Evolutionary conservation across 2,888 invertebrate genomes (phyloP), one percentile per base, ranked within the genome.

Genomic region (Oxyscelio sp.): DNA sequence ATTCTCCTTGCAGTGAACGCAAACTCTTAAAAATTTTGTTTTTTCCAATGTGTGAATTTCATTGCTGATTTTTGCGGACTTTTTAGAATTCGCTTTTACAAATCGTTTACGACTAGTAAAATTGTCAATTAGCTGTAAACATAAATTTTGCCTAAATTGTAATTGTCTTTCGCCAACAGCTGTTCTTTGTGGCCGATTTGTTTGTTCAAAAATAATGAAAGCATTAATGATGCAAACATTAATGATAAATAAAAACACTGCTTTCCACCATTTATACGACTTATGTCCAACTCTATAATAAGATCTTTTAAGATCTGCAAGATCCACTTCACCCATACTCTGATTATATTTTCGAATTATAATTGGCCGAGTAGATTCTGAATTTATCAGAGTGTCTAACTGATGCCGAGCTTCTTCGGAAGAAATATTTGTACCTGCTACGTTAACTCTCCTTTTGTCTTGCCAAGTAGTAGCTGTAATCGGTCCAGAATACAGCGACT

Each of bases 381-480:
- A 34, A 2, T 40, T 31, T 27, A 1, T n/a, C 2, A 6, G 15
- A 19, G 24, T 31, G 4, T 50, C 13, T 8, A 27, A 27, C 17
- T 40, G 27, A 27, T 15, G 6, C 9, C 34, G 65, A 19, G n/a
- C 34, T 50, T 65, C 48, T 17, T 65, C 34, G 8, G 52, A 54
- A 34, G 66, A 15, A 34, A 50, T 68, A 40, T 50, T 65, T 19
- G 65, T 65, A 50, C 21, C n/a, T 21, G 34, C 50, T n/a, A 65
- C 31, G 45, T 65, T 68, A 13, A 68, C 66, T 38, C 50, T 52
- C 11, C 66, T 52, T 54, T 68, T 54, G 27, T 68, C 66, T 40
- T 38, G 22, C 34, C 31, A 68, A 15, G 21, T 56, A 17, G 56
- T 56, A 9, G 68, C 68, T 13, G 22, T 68, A 43, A 68, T 27